These are phyloP conservation scores for Pomacea canaliculata DNA, from an alignment of 2,888 invertebrate genomes.

Conservation along the genomic window DNA sequence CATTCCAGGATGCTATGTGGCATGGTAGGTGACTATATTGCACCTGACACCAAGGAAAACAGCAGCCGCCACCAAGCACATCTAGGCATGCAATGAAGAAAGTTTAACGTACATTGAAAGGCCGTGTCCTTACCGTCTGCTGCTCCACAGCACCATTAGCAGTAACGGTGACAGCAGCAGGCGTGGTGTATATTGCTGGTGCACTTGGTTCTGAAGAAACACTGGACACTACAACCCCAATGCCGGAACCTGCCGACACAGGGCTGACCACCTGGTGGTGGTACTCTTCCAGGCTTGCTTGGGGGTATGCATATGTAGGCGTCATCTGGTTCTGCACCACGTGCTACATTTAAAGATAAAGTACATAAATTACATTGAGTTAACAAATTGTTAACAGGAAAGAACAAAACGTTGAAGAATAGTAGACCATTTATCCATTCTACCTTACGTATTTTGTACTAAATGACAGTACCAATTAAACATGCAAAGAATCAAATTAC, in stretches of 20 bases:
- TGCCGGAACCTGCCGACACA: conserved; percentile 45
- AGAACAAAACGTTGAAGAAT: too few relatives aligned
- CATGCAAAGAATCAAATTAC: too few relatives aligned
- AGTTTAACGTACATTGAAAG: conserved; percentile 53
- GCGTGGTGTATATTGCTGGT: conserved; percentile 54
- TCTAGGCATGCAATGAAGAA: conserved; percentile 27
- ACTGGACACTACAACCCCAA: conserved; percentile 42
- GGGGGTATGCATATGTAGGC: conserved; percentile 68
- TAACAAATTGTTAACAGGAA: too few relatives aligned
- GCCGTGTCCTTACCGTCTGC: conserved; percentile 72
- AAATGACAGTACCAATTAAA: too few relatives aligned
- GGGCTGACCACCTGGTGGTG: conserved; percentile 59
- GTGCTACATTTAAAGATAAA: conserved; percentile 78
- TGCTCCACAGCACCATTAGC: conserved; percentile 76
- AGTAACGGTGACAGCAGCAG: conserved; percentile 63
- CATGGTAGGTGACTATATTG: not conserved
- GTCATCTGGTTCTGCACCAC: conserved; percentile 91
- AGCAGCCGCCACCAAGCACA: conserved; percentile 22
- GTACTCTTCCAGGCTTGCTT: conserved; percentile 65
- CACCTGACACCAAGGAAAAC: not conserved
- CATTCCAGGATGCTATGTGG: not conserved
- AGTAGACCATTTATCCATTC: too few relatives aligned
- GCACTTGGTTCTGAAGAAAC: conserved; percentile 48
- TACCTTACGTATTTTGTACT: too few relatives aligned
- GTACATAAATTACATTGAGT: too few relatives aligned